These are phyloP conservation scores for Cinclus cinclus DNA, from an alignment of 2,113 vertebrate genomes.

Conservation along the genomic window DNA sequence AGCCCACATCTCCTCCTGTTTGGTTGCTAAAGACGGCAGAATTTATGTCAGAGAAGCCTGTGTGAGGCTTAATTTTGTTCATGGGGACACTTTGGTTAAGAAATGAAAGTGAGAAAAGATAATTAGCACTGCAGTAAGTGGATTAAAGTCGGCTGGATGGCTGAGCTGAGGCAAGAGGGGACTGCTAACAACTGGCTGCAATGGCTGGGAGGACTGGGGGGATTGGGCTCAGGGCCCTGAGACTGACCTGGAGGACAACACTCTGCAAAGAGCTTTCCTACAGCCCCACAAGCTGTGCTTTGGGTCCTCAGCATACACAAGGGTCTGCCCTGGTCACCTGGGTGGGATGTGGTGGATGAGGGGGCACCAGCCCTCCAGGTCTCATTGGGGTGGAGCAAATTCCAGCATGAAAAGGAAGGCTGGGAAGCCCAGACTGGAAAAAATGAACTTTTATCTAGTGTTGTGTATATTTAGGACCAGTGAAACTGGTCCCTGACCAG, in stretches of 20 bases:
- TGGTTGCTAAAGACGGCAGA: constrained; percentile 2
- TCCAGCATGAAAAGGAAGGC: background rate
- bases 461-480: background rate
- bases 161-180: background rate
- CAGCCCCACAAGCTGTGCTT: background rate
- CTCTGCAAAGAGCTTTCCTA: background rate
- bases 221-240: background rate
- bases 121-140: background rate
- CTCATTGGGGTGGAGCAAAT: background rate
- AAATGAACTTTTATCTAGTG: background rate
- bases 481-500: background rate
- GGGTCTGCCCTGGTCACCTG: background rate
- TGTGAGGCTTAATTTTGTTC: background rate
- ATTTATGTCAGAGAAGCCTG: background rate
- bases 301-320: background rate
- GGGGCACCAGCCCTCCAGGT: rapidly evolving
- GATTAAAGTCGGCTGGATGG: background rate
- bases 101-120: background rate
- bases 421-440: background rate
- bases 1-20: background rate
- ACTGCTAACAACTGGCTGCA: background rate
- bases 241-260: background rate
- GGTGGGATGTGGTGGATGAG: background rate
- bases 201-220: background rate
- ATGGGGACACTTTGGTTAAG: background rate